Conservation (phyloP, 1,140 invertebrate genomes). For the Cydia strobilella region DNA sequence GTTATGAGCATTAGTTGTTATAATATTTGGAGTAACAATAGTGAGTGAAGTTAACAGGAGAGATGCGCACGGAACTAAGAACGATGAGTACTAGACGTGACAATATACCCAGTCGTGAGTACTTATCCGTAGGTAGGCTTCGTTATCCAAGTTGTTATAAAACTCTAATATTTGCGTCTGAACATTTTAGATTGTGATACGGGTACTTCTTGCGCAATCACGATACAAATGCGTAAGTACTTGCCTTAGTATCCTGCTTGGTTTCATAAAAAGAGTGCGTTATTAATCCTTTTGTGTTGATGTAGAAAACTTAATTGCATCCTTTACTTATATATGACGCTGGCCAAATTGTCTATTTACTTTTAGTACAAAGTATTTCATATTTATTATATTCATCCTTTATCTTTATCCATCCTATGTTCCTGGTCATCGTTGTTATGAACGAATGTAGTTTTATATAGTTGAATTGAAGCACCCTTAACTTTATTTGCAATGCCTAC, state of each 20-base stretch:
- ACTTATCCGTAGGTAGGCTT: slow-evolving; percentile 41
- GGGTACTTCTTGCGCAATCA: slow-evolving; percentile 75
- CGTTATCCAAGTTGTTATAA: slow-evolving; percentile 23
- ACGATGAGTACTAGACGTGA: slow-evolving; percentile 68
- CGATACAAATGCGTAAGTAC: slow-evolving; percentile 77
- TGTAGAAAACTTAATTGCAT: neutral
- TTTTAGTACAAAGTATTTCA: neutral
- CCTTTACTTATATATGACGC: neutral
- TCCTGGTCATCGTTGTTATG: no score
- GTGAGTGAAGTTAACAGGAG: slow-evolving; percentile 39
- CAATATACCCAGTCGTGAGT: slow-evolving; percentile 73
- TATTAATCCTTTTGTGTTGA: slow-evolving; percentile 16
- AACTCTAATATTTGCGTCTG: slow-evolving; percentile 53
- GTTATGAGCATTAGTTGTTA: slow-evolving; percentile 55
- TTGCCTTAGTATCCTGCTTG: slow-evolving; percentile 29
- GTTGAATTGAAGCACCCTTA: no score
- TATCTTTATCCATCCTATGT: no score
- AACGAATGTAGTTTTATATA: no score
- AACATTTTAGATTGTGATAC: slow-evolving; percentile 76
- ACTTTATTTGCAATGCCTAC: no score
- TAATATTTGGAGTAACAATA: slow-evolving; percentile 26
- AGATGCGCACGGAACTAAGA: slow-evolving; percentile 67
- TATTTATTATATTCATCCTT: no score
- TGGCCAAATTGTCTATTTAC: neutral
- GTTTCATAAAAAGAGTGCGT: slow-evolving; percentile 11